phyloP scores from a whole-genome alignment of 2,888 invertebrate genomes.

The Lasioglossum leucozonium region DNA sequence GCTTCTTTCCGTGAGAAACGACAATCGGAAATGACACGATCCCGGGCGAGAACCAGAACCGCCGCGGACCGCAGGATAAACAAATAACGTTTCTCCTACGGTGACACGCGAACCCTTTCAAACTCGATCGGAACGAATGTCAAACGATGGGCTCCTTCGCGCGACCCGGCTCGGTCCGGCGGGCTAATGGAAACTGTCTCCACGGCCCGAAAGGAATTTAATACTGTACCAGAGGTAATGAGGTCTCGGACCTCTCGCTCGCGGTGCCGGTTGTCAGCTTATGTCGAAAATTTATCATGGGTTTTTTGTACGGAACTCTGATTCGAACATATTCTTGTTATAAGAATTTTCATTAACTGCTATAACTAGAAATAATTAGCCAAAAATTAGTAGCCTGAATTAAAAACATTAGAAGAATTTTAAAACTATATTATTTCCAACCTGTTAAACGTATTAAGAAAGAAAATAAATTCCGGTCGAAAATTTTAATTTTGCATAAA shows the following conservation, averaged over 20 bases:
- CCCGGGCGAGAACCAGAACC: slow-evolving; percentile 37
- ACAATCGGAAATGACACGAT: slow-evolving; percentile 79
- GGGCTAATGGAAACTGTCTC: slow-evolving; percentile 47
- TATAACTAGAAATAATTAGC: too few relatives aligned
- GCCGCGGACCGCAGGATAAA: slow-evolving; percentile 30
- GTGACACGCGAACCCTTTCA: slow-evolving; percentile 29
- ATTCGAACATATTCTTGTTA: too few relatives aligned
- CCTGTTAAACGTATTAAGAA: too few relatives aligned
- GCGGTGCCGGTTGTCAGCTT: slow-evolving; percentile 21
- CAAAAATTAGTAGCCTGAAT: too few relatives aligned
- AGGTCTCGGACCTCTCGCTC: slow-evolving; percentile 10
- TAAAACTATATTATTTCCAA: too few relatives aligned
- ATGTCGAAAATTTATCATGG: slow-evolving; percentile 31
- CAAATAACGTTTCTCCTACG: slow-evolving; percentile 59
- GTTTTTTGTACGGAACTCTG: background rate
- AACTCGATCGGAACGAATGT: slow-evolving; percentile 35
- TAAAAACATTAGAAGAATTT: too few relatives aligned
- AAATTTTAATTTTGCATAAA: too few relatives aligned
- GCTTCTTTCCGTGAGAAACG: slow-evolving; percentile 74
- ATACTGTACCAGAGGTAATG: slow-evolving; percentile 31
- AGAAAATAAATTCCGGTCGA: too few relatives aligned
- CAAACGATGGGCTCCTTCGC: slow-evolving; percentile 31
- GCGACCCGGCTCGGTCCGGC: background rate
- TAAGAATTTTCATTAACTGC: too few relatives aligned
- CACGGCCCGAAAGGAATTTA: slow-evolving; percentile 32